These are phyloP conservation scores for Megastigmus dorsalis DNA, from an alignment of 2,888 invertebrate genomes.

Conservation along the genomic window DNA sequence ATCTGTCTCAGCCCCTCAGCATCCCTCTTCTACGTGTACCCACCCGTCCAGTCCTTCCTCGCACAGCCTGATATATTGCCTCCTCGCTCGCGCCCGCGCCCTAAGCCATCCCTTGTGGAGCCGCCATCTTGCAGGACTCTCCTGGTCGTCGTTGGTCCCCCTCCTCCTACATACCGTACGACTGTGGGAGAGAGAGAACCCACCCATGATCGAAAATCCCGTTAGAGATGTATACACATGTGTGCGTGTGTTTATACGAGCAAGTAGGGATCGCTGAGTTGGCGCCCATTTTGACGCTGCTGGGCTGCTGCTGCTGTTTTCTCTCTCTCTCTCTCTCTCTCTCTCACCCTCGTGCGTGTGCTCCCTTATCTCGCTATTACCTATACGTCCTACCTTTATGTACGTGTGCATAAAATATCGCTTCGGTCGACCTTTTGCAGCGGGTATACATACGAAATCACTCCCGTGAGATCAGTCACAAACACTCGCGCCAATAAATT, in stretches of 20 bases:
- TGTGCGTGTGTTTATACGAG: too few relatives aligned
- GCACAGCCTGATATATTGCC: conserved; percentile 71
- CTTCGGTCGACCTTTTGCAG: neutral
- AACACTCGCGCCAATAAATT: too few relatives aligned
- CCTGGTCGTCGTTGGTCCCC: conserved; percentile 49
- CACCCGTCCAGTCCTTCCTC: conserved; percentile 30
- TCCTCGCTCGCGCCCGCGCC: conserved; percentile 67
- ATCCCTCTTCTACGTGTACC: neutral
- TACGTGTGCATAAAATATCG: neutral
- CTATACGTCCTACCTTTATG: conserved; percentile 23
- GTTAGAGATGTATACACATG: conserved; percentile 73
- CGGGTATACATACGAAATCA: too few relatives aligned
- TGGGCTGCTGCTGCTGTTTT: too few relatives aligned
- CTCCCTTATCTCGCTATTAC: conserved; percentile 57
- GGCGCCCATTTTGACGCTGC: conserved; percentile 73
- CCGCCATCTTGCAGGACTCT: conserved; percentile 74
- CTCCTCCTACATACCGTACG: conserved; percentile 47
- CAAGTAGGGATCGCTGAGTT: conserved; percentile 62
- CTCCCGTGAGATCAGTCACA: too few relatives aligned
- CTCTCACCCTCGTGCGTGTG: conserved; percentile 43
- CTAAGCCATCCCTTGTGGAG: conserved; percentile 72
- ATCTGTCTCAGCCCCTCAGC: conserved; percentile 18
- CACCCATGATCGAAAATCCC: conserved; percentile 74
- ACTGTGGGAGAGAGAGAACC: conserved; percentile 50
- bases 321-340: conserved; percentile 60